phyloP scores from a whole-genome alignment of 2,113 vertebrate genomes.

The Grus americana region DNA sequence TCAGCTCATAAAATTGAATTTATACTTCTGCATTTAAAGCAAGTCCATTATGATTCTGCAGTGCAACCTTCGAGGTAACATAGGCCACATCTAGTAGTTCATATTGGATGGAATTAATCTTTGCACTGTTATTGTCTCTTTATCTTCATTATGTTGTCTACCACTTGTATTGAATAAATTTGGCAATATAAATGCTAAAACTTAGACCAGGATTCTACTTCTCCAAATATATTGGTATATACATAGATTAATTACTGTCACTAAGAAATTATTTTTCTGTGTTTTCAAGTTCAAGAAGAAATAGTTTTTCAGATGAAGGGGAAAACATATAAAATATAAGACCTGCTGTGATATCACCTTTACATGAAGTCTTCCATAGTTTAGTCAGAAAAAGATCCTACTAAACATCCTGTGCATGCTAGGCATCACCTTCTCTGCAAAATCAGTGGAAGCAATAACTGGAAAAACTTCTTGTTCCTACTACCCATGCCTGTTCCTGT shows the following conservation, averaged over 20 bases:
- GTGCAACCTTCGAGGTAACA: not conserved
- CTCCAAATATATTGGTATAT: not conserved
- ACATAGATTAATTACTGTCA: constrained; percentile 31
- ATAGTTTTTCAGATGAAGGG: constrained; percentile 25
- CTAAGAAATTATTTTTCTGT: constrained; percentile 37
- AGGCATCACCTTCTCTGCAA: not conserved
- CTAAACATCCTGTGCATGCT: not conserved
- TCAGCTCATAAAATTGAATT: not conserved
- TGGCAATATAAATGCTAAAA: not conserved
- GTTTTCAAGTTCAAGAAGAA: constrained; percentile 38
- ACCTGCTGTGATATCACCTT: constrained; percentile 17
- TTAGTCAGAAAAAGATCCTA: not conserved
- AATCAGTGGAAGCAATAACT: not conserved
- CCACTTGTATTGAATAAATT: not conserved
- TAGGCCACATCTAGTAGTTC: not conserved
- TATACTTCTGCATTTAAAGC: not conserved
- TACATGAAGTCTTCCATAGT: not conserved
- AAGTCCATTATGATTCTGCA: not conserved
- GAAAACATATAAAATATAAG: constrained; percentile 26
- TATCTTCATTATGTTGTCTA: not conserved
- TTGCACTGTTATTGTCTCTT: not conserved
- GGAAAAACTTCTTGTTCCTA: not conserved
- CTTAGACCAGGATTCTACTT: not conserved
- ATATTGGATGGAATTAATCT: not conserved
- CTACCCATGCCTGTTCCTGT: not conserved